Evolutionary conservation across 2,113 vertebrate genomes (phyloP), one percentile per base, ranked within the genome.

Genomic region (Rutilus rutilus): DNA sequence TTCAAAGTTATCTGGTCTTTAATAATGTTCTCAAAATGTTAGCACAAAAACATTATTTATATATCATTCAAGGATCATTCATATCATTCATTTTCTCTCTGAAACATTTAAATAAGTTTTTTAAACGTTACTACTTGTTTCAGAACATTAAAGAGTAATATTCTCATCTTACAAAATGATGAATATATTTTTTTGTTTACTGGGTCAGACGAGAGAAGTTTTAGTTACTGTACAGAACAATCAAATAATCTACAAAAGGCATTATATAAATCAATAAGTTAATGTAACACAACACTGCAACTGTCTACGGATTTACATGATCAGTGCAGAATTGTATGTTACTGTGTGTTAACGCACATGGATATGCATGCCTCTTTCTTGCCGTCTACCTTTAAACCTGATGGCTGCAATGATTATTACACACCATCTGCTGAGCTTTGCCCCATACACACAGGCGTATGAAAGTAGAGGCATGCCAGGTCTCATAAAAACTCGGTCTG

Each of bases 371-470:
- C 47, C 45, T 60, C 74, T 73, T 83, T 79, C 50, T 50, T 65
- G 42, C 81, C 50, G 23, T 42, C 50, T 60, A 25, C 52, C 39
- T 71, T 21, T 62, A 27, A 81, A 81, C 76, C 73, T 73, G 83
- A 87, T 87, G 77, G 85, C 85, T 89, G n/a, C 82, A 73, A 85
- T 85, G 42, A 83, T 19, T 33, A 78, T 19, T 33, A 78, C 25
- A 0, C n/a, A 47, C 71, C 85, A 87, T 85, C 83, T 89, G 78
- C 78, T 78, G 57, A 64, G 45, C 69, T 71, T 78, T 76, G 59
- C 69, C 27, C 17, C 21, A 59, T 27, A 47, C 78, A 67, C 80
- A 79, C 75, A 73, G 17, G 23, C 5, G 4, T 23, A 77, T 73
- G 60, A 64, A 42, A 80, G 82, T 74, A 50, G 50, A 75, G 78